Base-by-base conservation (phyloP, 2,113 vertebrate species). In the Vicugna pacos region DNA sequence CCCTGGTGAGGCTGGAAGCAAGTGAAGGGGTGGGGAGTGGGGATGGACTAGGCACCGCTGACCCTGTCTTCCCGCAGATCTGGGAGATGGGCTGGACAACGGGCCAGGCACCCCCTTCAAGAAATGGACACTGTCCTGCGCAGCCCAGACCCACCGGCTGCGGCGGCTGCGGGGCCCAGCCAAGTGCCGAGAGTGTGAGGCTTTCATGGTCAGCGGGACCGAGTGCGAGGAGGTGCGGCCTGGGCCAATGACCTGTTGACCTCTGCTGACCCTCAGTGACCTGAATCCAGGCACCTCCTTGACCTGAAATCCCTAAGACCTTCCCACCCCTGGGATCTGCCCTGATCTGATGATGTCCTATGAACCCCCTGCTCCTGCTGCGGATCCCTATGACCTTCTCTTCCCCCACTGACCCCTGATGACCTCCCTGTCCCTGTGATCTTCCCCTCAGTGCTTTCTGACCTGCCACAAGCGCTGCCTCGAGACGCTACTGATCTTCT, bases 391-490 rank as follows among this genome's bases (percentile, higher is more conserved):
- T 50, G 20, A 42, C 77, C 72, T 50, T 64, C 75, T 24, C 35
- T 75, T 64, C 62, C 30, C 58, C 56, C 0, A 10, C 2, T 85
- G 67, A 50, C 67, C 65, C 32, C 69, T 30, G 14, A 2, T 79
- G 56, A 93, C n/a, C 75, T 89, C 58, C 28, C 19, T 35, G 28
- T 77, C 6, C 17, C 0, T 42, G 11, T 46, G 65, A 11, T 0
- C 13, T 46, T 65, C 32, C 77, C 52, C 58, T 56, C 97, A 99
- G 99, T 99, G 99, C 73, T 98, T 98, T 54, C 86, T 99, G 96
- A 98, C 99, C 58, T 98, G 99, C 93, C 99, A 99, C 98, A 99
- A 99, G 98, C 99, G 99, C 97, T 99, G 99, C 56, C 99, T 99
- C 26, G 99, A 99, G 94, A 98, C 98, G 26, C 99, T 99, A 90